Conservation (phyloP, 1,140 invertebrate species). For the Lepidurus arcticus region DNA sequence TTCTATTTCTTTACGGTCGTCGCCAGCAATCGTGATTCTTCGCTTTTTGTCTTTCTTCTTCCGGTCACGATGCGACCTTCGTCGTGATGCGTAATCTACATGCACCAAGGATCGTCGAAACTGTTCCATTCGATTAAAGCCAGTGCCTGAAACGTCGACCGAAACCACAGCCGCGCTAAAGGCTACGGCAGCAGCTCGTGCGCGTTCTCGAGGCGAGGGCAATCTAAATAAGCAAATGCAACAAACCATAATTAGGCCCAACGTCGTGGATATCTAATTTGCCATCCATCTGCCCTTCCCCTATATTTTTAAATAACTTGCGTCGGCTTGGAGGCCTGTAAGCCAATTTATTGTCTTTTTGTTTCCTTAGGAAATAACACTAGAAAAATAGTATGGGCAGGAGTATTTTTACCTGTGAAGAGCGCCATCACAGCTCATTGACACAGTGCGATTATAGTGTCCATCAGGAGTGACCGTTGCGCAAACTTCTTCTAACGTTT, state of each 20-base stretch:
- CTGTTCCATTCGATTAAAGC: slow-evolving; percentile 78
- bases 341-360: slow-evolving; percentile 47
- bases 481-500: slow-evolving; percentile 70
- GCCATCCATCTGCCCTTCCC: too few species aligned
- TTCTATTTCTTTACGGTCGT: slow-evolving; percentile 40
- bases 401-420: slow-evolving; percentile 59
- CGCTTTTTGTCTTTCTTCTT: slow-evolving; percentile 51
- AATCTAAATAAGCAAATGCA: slow-evolving; percentile 30
- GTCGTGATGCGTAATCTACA: slow-evolving; percentile 47
- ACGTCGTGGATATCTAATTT: background rate
- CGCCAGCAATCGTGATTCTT: slow-evolving; percentile 79
- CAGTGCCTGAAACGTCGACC: slow-evolving; percentile 76
- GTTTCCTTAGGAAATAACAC: slow-evolving; percentile 46
- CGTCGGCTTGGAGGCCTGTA: too few species aligned
- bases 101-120: slow-evolving; percentile 70
- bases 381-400: slow-evolving; percentile 70
- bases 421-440: slow-evolving; percentile 39
- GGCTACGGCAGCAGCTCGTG: slow-evolving; percentile 46
- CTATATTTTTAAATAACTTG: too few species aligned
- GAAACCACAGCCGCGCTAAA: slow-evolving; percentile 78
- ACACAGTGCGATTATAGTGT: slow-evolving; percentile 45
- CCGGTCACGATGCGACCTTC: slow-evolving; percentile 29
- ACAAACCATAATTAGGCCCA: background rate
- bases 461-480: slow-evolving; percentile 49
- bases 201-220: slow-evolving; percentile 45